Evolutionary conservation across 1,140 invertebrate species (phyloP).

Genomic region (Thaumatotibia leucotreta): DNA sequence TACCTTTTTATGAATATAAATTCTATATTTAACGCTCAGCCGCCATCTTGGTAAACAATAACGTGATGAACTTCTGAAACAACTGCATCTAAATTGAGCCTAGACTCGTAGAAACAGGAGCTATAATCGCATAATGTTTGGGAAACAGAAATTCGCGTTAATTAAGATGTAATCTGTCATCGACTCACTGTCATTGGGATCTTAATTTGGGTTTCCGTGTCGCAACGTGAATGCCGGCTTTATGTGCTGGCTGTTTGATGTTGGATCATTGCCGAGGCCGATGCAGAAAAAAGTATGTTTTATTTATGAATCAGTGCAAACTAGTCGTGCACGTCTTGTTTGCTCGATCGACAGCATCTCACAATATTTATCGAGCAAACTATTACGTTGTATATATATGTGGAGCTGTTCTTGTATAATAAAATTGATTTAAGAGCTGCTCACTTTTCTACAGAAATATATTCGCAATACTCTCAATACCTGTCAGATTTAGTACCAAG

Average conservation of each 20-base stretch:
- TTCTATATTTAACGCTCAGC: background rate
- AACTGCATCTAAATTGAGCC: background rate
- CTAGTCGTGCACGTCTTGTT: background rate
- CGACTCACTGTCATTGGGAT: background rate
- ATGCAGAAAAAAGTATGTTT: background rate
- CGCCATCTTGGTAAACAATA: slow-evolving; percentile 11
- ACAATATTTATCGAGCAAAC: background rate
- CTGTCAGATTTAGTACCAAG: no score
- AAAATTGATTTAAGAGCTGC: background rate
- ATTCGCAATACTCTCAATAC: no score
- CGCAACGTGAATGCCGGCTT: background rate
- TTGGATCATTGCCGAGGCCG: background rate
- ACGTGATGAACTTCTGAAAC: background rate
- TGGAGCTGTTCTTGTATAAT: background rate
- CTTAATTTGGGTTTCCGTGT: background rate
- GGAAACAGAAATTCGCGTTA: background rate
- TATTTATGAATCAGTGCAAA: slow-evolving; percentile 8
- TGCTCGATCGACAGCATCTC: background rate
- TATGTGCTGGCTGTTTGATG: background rate
- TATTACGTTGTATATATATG: background rate
- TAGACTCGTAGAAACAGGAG: background rate
- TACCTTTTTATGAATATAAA: background rate
- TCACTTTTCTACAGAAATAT: no score
- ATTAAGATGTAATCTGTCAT: slow-evolving; percentile 12
- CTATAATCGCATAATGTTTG: background rate